These are phyloP conservation scores for Peromyscus leucopus DNA, from an alignment of 2,113 vertebrate species.

Conservation along the genomic window DNA sequence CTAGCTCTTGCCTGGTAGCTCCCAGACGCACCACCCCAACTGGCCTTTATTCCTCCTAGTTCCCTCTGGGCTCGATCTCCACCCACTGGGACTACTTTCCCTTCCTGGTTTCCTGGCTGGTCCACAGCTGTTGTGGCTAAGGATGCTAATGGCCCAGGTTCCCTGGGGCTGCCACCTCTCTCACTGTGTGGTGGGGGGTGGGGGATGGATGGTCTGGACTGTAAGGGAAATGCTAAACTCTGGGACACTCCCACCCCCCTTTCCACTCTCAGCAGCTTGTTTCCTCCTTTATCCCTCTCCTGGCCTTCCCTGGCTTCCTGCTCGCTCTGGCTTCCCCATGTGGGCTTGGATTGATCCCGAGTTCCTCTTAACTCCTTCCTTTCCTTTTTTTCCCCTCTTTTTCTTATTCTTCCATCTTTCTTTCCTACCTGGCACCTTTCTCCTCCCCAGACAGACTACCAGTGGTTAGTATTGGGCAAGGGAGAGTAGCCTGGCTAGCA, in stretches of 20 bases:
- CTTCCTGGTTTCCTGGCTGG: background rate
- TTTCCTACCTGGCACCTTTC: background rate
- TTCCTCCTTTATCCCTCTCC: conserved; percentile 64
- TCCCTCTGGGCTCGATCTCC: background rate
- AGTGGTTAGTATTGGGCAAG: background rate
- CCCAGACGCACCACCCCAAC: background rate
- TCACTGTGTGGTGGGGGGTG: background rate
- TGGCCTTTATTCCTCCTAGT: background rate
- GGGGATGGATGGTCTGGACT: conserved; percentile 1
- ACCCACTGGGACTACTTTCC: conserved; percentile 17
- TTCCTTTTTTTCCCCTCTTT: background rate
- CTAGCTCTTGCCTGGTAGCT: background rate
- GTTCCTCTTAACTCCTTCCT: conserved; percentile 51
- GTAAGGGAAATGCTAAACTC: conserved; percentile 74
- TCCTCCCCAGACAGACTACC: conserved; percentile 45
- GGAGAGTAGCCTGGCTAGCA: background rate
- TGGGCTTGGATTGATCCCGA: conserved; percentile 50
- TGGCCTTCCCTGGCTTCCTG: conserved; percentile 60
- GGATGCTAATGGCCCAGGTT: conserved; percentile 65
- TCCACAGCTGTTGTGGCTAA: conserved; percentile 63
- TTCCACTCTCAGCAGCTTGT: conserved; percentile 53
- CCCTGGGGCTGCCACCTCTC: conserved; percentile 40
- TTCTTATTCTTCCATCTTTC: background rate
- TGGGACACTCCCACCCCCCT: conserved; percentile 30
- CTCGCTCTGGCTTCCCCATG: background rate